phyloP scores from a whole-genome alignment of 37 sponge, comb jelly and placozoan species.

The Halichondria panicea region DNA sequence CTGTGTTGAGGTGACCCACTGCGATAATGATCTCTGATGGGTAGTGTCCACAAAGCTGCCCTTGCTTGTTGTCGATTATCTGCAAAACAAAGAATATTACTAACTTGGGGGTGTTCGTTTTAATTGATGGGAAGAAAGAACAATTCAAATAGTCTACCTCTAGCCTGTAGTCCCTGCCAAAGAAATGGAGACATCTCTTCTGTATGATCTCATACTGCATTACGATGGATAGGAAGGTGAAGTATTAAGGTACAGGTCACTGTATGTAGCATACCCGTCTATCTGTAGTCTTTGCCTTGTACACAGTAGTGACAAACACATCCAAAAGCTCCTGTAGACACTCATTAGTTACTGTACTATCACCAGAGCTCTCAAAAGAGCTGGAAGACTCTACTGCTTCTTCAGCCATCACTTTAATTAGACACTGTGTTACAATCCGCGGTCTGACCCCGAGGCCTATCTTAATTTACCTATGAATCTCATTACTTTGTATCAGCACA shows the following conservation, averaged over 20 bases:
- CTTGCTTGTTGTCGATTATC: conserved; percentile 70
- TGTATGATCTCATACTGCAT: conserved; percentile 61
- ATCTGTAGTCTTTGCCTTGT: conserved; percentile 54
- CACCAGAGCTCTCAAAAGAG: not conserved
- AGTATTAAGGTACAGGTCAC: not conserved
- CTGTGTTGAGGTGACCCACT: conserved; percentile 7
- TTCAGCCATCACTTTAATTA: too few relatives aligned
- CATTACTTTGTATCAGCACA: too few relatives aligned
- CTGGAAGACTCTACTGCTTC: not conserved
- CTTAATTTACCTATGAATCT: too few relatives aligned
- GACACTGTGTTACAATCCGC: too few relatives aligned
- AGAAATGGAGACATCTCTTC: conserved; percentile 67
- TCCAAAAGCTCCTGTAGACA: conserved; percentile 72
- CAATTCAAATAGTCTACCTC: conserved; percentile 28
- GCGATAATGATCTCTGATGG: conserved; percentile 71
- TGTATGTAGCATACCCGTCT: conserved; percentile 30
- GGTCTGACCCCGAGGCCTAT: too few relatives aligned
- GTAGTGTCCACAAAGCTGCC: conserved; percentile 80
- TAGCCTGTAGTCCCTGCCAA: conserved; percentile 67
- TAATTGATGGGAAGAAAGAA: not conserved
- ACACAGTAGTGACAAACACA: conserved; percentile 45
- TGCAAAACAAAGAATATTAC: not conserved
- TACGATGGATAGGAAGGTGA: not conserved
- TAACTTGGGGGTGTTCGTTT: not conserved
- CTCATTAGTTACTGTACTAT: conserved; percentile 42